Percentiles rank a stretch among this genome's conserved stretches.
Evolutionary conservation across 2,797 vertebrate species (phyloP).

Genomic region (Margarornis squamiger): DNA sequence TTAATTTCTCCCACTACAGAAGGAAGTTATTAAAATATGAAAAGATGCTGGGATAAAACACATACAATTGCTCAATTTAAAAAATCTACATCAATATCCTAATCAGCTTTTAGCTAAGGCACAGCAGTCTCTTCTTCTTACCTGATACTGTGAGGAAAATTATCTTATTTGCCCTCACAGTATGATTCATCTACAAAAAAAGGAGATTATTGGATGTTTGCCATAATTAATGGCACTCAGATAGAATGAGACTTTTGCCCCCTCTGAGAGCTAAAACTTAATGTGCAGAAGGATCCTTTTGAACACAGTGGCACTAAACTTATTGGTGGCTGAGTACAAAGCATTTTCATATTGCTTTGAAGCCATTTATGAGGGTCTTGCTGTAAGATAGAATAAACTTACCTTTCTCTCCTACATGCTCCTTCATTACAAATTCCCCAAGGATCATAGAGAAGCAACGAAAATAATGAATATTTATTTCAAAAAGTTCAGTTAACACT

Average conservation of each 20-base stretch:
- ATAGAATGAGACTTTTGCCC: not conserved
- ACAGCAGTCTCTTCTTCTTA: not conserved
- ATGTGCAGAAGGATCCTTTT: slow-evolving; percentile 13
- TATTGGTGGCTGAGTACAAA: not conserved
- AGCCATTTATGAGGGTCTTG: not conserved
- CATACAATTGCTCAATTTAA: not conserved
- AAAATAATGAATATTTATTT: slow-evolving; percentile 16
- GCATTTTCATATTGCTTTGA: slow-evolving; percentile 28
- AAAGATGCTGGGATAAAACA: not conserved
- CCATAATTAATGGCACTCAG: slow-evolving; percentile 12
- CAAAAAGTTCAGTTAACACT: not conserved
- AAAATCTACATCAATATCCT: not conserved
- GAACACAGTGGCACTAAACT: not conserved
- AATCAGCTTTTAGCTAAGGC: not conserved
- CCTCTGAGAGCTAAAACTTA: slow-evolving; percentile 5
- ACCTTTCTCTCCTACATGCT: not conserved
- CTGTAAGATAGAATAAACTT: not conserved
- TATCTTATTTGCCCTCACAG: not conserved
- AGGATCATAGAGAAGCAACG: not conserved
- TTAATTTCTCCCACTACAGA: not conserved
- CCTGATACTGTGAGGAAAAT: not conserved
- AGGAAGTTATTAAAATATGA: not conserved
- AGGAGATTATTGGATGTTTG: not conserved
- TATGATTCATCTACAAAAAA: not conserved
- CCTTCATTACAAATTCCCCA: not conserved